Evolutionary conservation across 2,113 vertebrate genomes (phyloP).

Genomic region (Microtus montanus): DNA sequence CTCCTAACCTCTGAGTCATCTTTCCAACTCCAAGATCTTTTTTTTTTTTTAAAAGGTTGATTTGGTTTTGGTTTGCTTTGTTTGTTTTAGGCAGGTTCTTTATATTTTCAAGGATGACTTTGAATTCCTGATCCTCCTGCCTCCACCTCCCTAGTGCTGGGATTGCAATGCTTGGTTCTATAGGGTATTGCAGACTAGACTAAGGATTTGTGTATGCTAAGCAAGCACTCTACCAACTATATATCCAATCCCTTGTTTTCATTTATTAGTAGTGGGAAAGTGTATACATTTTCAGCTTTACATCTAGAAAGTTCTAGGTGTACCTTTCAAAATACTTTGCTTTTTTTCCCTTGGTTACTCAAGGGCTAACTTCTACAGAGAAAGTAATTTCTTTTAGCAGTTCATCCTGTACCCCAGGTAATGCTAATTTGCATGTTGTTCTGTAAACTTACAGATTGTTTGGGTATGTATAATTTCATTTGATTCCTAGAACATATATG

Average conservation of each 20-base stretch:
- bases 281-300: background rate
- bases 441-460: background rate
- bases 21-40: too few species aligned
- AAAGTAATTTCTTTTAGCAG: slow-evolving; percentile 47
- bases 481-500: background rate
- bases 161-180: background rate
- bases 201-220: background rate
- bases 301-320: background rate
- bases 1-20: too few species aligned
- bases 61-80: background rate
- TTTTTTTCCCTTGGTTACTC: slow-evolving; percentile 27
- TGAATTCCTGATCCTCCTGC: background rate
- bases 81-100: background rate
- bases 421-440: background rate
- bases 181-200: background rate
- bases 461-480: slow-evolving; percentile 20
- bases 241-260: background rate
- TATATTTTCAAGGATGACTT: background rate
- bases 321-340: slow-evolving; percentile 32
- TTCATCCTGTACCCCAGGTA: background rate
- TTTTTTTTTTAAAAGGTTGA: background rate
- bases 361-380: slow-evolving; percentile 5
- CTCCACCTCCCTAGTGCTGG: background rate
- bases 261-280: background rate
- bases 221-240: background rate